These are phyloP conservation scores for Hypercompe scribonia DNA, from an alignment of 2,888 invertebrate genomes.

Conservation along the genomic window DNA sequence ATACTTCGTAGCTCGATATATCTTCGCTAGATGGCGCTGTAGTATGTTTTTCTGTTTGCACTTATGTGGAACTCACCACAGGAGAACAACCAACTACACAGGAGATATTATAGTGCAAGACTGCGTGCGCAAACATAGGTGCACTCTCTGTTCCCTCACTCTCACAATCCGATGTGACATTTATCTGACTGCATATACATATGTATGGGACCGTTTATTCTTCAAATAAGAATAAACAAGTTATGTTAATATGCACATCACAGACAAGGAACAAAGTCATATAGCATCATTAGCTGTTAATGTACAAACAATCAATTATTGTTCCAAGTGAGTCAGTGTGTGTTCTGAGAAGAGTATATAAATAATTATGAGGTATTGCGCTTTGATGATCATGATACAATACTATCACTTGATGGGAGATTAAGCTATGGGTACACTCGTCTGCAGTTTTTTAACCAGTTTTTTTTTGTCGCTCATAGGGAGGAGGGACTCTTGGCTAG, in stretches of 20 bases:
- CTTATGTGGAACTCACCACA: too few species aligned
- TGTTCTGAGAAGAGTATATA: slow-evolving; percentile 33
- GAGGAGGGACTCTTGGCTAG: too few species aligned
- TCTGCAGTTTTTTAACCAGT: background rate
- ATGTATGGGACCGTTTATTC: too few species aligned
- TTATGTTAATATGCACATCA: slow-evolving; percentile 2
- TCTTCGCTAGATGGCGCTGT: too few species aligned
- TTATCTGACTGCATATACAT: too few species aligned
- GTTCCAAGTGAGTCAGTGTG: slow-evolving; percentile 17
- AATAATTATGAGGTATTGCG: slow-evolving; percentile 35
- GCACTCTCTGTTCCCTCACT: too few species aligned
- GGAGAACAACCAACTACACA: too few species aligned
- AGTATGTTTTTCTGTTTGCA: too few species aligned
- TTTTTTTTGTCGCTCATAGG: background rate
- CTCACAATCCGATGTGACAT: too few species aligned
- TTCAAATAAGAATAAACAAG: background rate
- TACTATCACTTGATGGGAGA: slow-evolving; percentile 5
- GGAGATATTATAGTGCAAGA: too few species aligned
- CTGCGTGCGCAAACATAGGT: too few species aligned
- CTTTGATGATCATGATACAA: slow-evolving; percentile 30
- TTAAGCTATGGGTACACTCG: slow-evolving; percentile 4
- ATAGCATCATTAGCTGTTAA: background rate
- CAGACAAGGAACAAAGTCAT: background rate
- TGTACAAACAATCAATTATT: slow-evolving; percentile 7
- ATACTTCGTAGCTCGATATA: too few species aligned